These are phyloP conservation scores for Neolamprologus hecqui DNA, from an alignment of 2,113 vertebrate genomes.

Conservation along the genomic window DNA sequence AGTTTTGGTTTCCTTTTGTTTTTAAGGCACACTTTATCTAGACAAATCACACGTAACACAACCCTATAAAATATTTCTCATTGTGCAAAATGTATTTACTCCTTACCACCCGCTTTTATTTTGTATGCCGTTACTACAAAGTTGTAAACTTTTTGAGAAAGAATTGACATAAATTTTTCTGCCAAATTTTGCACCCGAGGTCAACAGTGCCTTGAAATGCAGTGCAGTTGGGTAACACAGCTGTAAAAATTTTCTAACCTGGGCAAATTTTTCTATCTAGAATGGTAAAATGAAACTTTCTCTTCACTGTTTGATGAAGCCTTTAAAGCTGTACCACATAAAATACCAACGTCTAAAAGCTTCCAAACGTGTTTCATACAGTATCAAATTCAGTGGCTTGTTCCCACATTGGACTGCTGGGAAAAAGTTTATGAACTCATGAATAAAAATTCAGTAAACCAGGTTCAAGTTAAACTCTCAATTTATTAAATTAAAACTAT, in stretches of 20 bases:
- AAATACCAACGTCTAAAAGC: neutral
- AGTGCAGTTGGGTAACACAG: neutral
- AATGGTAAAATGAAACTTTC: neutral
- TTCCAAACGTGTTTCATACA: neutral
- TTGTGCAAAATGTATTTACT: neutral
- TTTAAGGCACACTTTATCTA: neutral
- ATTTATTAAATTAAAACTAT: neutral
- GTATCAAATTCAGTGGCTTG: neutral
- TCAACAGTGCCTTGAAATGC: neutral
- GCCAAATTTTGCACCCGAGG: neutral
- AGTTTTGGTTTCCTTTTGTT: neutral
- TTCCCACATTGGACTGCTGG: neutral
- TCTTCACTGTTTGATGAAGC: neutral
- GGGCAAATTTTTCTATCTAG: neutral
- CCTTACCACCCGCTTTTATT: neutral
- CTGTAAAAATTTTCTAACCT: neutral
- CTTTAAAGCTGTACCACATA: neutral
- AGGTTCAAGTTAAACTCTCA: neutral
- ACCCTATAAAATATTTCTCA: neutral
- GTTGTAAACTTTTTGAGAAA: neutral
- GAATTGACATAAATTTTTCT: neutral
- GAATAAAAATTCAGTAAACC: neutral
- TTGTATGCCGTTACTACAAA: neutral
- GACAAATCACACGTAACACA: neutral
- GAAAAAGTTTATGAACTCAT: neutral